Evolutionary conservation across 2,113 vertebrate genomes (phyloP).

Genomic region (Melanerpes formicivorus): DNA sequence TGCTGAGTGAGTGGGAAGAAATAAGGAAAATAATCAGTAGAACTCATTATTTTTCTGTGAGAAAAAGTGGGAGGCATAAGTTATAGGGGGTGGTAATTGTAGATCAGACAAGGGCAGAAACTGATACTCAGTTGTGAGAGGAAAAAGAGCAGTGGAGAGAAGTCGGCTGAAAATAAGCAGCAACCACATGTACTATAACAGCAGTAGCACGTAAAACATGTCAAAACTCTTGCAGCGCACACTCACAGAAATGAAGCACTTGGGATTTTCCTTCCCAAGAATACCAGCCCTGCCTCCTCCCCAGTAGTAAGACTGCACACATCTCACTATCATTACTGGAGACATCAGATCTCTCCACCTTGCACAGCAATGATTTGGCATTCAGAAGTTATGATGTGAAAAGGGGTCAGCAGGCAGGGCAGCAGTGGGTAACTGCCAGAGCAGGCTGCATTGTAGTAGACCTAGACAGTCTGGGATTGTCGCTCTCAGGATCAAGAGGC

Average conservation of each 20-base stretch:
- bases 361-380: background rate
- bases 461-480: background rate
- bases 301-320: background rate
- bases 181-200: background rate
- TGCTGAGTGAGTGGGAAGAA: slow-evolving; percentile 41
- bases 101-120: slow-evolving; percentile 41
- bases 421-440: background rate
- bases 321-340: background rate
- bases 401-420: background rate
- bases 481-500: background rate
- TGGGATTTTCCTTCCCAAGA: background rate
- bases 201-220: background rate
- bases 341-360: background rate
- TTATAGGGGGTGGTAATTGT: background rate
- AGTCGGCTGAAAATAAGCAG: background rate
- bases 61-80: slow-evolving; percentile 55
- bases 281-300: background rate
- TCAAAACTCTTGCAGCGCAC: background rate
- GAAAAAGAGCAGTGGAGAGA: slow-evolving; percentile 32
- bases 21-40: slow-evolving; percentile 44
- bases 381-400: background rate
- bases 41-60: slow-evolving; percentile 44
- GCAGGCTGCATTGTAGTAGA: background rate
- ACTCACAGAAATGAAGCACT: background rate
- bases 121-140: slow-evolving; percentile 25